Percentiles rank a stretch among this genome's conserved stretches.
Evolutionary conservation across 2,888 invertebrate genomes (phyloP).

Genomic region (Ochropleura leucogaster): DNA sequence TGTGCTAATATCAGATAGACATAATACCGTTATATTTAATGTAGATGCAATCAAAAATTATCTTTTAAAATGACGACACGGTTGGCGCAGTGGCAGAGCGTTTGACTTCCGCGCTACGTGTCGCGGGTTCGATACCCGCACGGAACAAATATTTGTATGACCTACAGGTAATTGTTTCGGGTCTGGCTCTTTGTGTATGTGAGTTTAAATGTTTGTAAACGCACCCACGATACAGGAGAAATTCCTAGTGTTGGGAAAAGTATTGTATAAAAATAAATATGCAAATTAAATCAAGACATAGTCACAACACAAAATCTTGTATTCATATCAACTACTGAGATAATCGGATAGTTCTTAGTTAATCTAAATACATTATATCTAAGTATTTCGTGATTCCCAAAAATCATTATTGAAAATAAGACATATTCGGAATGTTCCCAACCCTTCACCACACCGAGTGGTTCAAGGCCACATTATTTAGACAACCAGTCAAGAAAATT

Average conservation of each 20-base stretch:
- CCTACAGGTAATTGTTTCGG: too few relatives aligned
- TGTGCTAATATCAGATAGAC: not conserved
- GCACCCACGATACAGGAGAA: too few relatives aligned
- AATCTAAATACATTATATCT: not conserved
- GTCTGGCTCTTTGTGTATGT: too few relatives aligned
- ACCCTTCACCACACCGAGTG: not conserved
- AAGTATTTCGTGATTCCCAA: not conserved
- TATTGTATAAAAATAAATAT: too few relatives aligned
- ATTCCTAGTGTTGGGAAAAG: too few relatives aligned
- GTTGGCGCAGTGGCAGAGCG: too few relatives aligned
- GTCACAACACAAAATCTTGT: not conserved
- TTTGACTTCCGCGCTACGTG: too few relatives aligned
- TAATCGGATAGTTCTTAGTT: not conserved
- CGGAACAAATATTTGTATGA: too few relatives aligned
- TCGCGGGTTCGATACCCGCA: too few relatives aligned
- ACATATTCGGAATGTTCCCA: too few relatives aligned
- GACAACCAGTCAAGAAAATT: slow-evolving; percentile 33
- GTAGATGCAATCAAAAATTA: not conserved
- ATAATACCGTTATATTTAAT: not conserved
- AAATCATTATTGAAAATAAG: not conserved
- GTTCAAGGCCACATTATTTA: slow-evolving; percentile 48
- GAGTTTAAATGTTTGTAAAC: too few relatives aligned
- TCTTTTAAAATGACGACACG: not conserved
- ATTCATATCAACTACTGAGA: not conserved
- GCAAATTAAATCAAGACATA: too few relatives aligned